Conservation (phyloP, 23 tunicate genomes). For the Halocynthia aurantium region DNA sequence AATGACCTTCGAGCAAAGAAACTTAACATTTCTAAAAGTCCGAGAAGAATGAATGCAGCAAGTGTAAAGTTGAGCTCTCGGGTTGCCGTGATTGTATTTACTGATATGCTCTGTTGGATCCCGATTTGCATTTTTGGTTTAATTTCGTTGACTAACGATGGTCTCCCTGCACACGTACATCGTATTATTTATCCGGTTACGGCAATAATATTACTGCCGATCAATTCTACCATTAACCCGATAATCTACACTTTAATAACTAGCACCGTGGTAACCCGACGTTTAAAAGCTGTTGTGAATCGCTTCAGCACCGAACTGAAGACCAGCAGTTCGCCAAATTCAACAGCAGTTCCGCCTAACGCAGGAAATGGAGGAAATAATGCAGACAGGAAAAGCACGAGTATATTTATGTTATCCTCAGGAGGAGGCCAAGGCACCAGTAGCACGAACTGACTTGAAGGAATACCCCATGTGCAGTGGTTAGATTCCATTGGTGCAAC, state of each 20-base stretch:
- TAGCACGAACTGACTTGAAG: too few relatives aligned
- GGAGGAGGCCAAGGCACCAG: too few relatives aligned
- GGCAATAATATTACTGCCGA: constrained; percentile 5
- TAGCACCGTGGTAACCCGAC: not conserved
- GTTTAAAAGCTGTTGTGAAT: not conserved
- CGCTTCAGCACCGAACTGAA: not conserved
- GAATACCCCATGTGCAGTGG: too few relatives aligned
- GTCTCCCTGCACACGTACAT: not conserved
- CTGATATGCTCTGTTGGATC: constrained; percentile 9
- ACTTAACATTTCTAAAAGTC: not conserved
- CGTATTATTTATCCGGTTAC: not conserved
- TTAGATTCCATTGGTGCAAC: too few relatives aligned
- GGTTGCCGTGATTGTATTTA: not conserved
- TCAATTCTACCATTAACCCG: constrained; percentile 5
- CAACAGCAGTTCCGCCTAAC: too few relatives aligned
- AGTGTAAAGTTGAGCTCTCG: not conserved
- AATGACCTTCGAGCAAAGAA: not conserved
- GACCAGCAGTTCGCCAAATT: not conserved
- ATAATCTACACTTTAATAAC: constrained; percentile 1
- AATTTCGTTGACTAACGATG: not conserved
- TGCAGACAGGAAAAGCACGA: too few relatives aligned
- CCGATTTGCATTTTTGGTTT: not conserved
- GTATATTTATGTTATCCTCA: too few relatives aligned
- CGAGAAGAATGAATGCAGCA: not conserved
- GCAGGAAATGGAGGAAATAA: too few relatives aligned